Evolutionary conservation across 2,113 vertebrate genomes (phyloP), one percentile per base, ranked within the genome.

Genomic region (Tetrao urogallus): DNA sequence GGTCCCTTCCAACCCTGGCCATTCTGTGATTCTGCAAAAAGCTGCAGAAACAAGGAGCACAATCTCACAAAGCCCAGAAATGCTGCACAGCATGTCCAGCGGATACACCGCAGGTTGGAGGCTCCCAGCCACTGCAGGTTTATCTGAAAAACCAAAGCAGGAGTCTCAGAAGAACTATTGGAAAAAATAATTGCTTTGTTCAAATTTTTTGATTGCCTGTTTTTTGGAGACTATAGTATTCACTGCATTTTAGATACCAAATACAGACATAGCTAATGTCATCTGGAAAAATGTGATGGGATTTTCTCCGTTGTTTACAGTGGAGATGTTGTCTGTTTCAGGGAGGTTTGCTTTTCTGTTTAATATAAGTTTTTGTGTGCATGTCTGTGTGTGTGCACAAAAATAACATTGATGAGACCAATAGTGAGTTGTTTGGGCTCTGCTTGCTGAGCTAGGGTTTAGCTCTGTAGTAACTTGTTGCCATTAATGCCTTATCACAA

Each of bases 161-260:
- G 54, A 75, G 2, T 82, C 61, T 84, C 6, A 3, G 25, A 86
- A 81, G 52, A 94, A 48, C 30, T 75, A 58, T 71, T 90, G 18
- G 32, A 24, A 58, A 74, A 21, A 30, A 60, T 57, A 65, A 50
- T 34, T 3, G 5, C 8, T 5, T n/a, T 93, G 43, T 63, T 90
- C 48, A 36, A 20, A 79, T 93, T 87, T 92, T 79, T 72, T 80
- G 40, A 89, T 96, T 96, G 74, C 91, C 74, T 91, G 84, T 74
- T 77, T 95, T 93, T 92, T 91, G 65, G 8, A 78, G 85, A 58
- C 16, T 2, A 3, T 82, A 48, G 8, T 43, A 70, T 69, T 89
- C 40, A 25, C 22, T 65, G 63, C 8, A 2, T 69, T 94, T 48
- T 56, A 36, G 22, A 13, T 61, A 47, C 27, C 6, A 11, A 81